Evolutionary conservation across 1,140 invertebrate species (phyloP), one percentile per base, ranked within the genome.

Genomic region (Plodia interpunctella): DNA sequence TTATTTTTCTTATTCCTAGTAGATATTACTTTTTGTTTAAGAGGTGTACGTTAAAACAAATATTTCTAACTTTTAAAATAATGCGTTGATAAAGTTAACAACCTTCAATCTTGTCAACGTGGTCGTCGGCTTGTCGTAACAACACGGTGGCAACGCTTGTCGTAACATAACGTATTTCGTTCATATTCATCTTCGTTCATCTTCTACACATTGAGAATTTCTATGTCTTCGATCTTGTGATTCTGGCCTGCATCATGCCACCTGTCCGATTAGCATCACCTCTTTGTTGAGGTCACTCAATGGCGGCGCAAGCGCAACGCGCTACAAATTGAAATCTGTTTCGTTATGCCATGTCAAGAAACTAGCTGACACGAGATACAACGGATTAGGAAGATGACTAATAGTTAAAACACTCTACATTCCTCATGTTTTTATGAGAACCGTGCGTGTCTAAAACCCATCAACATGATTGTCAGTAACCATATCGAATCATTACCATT

Each of bases 191-290:
- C n/a, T 25, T 25, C 21, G 2, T 25, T 25, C 6, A 25, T 25
- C 6, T 25, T 25, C 21, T 2, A 32, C 11, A 32, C 30, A 11
- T 5, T 15, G 13, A 15, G 6, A 13, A 15, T 44, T 15, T 44
- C 38, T 44, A 6, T 1, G 15, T 17, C 38, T 10, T 44, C 38
- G 9, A 15, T 44, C 4, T 15, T 44, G 15, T 44, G 4, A 17
- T 15, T 10, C n/a, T 44, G 63, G 60, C 71, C 66, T 70, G 61
- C 74, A 74, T 87, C 80, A 83, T 67, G 68, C 70, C 82, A 82
- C 78, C 85, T 88, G 85, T 87, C 85, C 80, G 83, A 85, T 83
- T 84, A 84, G 68, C 72, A 87, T 87, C 83, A 83, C 74, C 75
- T 79, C 76, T 76, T 72, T 76, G 70, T 83, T 70, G 74, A 74